Evolutionary conservation across 2,797 vertebrate species (phyloP).

Genomic region (Rhinichthys osculus): DNA sequence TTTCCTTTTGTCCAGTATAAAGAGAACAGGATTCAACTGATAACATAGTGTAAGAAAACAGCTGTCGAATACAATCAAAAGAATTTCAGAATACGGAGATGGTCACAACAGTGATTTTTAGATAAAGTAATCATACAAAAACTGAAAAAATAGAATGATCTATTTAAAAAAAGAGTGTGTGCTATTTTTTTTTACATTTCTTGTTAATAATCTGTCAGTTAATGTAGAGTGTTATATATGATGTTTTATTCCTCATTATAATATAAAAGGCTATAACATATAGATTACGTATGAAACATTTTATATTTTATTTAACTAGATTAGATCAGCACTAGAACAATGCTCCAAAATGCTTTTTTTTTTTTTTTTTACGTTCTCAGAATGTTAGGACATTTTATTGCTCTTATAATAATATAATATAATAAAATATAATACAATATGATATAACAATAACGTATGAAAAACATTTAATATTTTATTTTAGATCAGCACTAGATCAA

Average conservation of each 20-base stretch:
- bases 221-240: not conserved
- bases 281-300: not conserved
- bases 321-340: not conserved
- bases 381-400: not conserved
- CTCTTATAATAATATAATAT: too few relatives aligned
- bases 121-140: not conserved
- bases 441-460: too few relatives aligned
- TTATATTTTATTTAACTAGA: too few relatives aligned
- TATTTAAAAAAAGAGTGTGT: not conserved
- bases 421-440: too few relatives aligned
- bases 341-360: too few relatives aligned
- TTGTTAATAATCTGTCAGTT: not conserved
- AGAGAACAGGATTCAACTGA: not conserved
- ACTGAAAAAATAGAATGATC: not conserved
- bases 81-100: not conserved
- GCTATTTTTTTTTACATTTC: not conserved
- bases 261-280: not conserved
- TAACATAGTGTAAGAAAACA: not conserved
- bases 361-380: not conserved
- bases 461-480: too few relatives aligned
- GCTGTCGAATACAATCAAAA: not conserved
- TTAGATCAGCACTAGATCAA: too few relatives aligned
- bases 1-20: not conserved
- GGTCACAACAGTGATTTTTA: not conserved
- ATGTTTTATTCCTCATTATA: not conserved